phyloP scores from a whole-genome alignment of 2,113 vertebrate species.

The Lophotis ruficrista region DNA sequence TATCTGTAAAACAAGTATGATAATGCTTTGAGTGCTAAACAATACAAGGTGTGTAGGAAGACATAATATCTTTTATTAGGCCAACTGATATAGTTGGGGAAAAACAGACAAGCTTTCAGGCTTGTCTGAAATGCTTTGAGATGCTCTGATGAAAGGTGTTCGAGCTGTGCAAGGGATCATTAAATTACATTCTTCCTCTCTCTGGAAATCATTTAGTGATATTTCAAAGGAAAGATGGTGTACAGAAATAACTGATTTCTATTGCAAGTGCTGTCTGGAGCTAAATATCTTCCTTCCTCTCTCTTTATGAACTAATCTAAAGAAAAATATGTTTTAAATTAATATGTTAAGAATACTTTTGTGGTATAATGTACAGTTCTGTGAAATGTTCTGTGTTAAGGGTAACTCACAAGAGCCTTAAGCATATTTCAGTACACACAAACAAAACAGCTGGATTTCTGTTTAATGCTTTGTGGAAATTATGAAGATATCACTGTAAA shows the following conservation, averaged over 20 bases:
- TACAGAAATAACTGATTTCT: conserved; percentile 58
- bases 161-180: conserved; percentile 60
- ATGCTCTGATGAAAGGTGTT: conserved; percentile 66
- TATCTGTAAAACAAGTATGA: conserved; percentile 56
- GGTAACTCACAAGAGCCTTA: neutral
- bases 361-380: neutral
- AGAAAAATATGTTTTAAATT: conserved; percentile 64
- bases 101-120: conserved; percentile 63
- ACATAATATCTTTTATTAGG: conserved; percentile 56
- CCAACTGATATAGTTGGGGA: conserved; percentile 42
- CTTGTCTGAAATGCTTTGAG: conserved; percentile 61
- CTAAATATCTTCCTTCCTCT: conserved; percentile 62
- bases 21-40: conserved; percentile 62
- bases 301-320: conserved; percentile 47
- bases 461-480: neutral
- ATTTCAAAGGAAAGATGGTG: conserved; percentile 59
- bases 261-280: conserved; percentile 54
- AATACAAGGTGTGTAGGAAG: conserved; percentile 65
- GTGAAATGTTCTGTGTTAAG: neutral
- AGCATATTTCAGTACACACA: neutral
- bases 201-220: conserved; percentile 64
- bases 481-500: neutral
- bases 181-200: conserved; percentile 65
- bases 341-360: conserved; percentile 37
- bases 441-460: conserved; percentile 2